Evolutionary conservation across 2,113 vertebrate genomes (phyloP).

Genomic region (Scytalopus superciliaris): DNA sequence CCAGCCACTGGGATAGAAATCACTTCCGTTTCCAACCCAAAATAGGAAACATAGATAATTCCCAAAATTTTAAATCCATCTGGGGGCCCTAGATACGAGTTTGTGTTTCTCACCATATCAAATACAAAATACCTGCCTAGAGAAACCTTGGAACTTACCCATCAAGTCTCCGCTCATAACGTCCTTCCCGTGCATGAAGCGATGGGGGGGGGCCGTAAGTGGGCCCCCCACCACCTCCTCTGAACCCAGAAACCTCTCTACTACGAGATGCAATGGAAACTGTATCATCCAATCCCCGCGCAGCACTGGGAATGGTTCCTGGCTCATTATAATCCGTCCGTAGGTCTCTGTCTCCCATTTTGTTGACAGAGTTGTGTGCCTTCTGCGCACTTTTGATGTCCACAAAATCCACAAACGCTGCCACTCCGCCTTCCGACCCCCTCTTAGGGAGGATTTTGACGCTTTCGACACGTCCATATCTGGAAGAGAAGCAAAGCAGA

Average conservation of each 20-base stretch:
- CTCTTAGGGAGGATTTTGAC: conserved; percentile 99
- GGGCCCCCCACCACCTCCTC: conserved; percentile 95
- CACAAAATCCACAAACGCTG: conserved; percentile 99
- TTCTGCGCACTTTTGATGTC: conserved; percentile 99
- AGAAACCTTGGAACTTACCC: conserved; percentile 89
- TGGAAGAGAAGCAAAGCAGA: conserved; percentile 70
- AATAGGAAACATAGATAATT: conserved; percentile 83
- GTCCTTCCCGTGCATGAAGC: conserved; percentile 99
- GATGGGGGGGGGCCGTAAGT: conserved; percentile 94
- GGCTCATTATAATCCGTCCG: conserved; percentile 99
- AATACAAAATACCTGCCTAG: conserved; percentile 89
- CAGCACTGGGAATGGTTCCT: conserved; percentile 96
- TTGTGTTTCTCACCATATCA: conserved; percentile 87
- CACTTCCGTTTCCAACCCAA: conserved; percentile 85
- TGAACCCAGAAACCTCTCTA: conserved; percentile 99
- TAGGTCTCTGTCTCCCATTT: conserved; percentile 99
- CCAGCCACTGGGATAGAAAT: conserved; percentile 81
- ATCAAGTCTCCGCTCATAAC: conserved; percentile 97
- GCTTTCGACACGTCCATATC: conserved; percentile 99
- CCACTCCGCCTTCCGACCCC: conserved; percentile 96
- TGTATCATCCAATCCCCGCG: conserved; percentile 97
- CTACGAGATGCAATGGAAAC: conserved; percentile 96
- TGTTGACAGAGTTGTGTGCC: conserved; percentile 99
- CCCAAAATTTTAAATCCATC: conserved; percentile 86
- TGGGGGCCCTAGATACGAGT: conserved; percentile 85